A percentile compares a stretch with the other conserved stretches of the same genome.
Evolutionary conservation across 2,797 vertebrate species (phyloP).

Genomic region (Danionella dracula): DNA sequence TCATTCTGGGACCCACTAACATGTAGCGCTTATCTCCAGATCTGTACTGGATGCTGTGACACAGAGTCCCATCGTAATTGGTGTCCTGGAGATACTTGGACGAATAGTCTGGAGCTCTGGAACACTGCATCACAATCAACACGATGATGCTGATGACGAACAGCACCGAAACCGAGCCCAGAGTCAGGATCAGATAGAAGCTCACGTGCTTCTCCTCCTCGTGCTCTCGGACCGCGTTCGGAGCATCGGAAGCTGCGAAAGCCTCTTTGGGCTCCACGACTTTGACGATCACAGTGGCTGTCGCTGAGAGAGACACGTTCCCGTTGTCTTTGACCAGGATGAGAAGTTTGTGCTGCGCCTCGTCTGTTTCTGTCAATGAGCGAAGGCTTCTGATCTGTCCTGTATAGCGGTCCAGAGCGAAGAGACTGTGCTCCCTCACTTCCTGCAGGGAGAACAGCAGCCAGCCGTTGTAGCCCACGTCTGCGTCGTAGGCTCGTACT

Average conservation of each 20-base stretch:
- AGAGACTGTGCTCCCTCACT: conserved; percentile 38
- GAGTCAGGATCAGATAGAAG: conserved; percentile 53
- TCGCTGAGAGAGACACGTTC: conserved; percentile 48
- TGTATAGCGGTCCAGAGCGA: neutral
- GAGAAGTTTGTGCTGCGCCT: too few species aligned
- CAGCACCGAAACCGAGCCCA: conserved; percentile 52
- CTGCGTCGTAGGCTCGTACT: conserved; percentile 47
- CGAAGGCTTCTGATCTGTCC: conserved; percentile 44
- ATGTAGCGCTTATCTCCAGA: conserved; percentile 59
- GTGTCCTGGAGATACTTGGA: conserved; percentile 50
- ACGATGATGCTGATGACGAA: conserved; percentile 52
- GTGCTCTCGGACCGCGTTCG: conserved; percentile 65
- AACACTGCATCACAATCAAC: conserved; percentile 45
- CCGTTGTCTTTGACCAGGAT: conserved; percentile 37
- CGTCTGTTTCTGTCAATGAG: neutral
- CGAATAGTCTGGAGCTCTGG: conserved; percentile 49
- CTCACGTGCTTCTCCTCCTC: conserved; percentile 41
- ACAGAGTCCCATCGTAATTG: conserved; percentile 49
- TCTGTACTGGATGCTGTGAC: conserved; percentile 64
- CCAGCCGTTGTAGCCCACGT: too few species aligned
- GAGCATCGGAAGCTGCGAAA: conserved; percentile 68
- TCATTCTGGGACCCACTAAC: conserved; percentile 47
- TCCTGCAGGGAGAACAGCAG: too few species aligned
- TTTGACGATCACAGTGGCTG: conserved; percentile 44
- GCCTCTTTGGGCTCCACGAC: conserved; percentile 55